Base-by-base conservation (phyloP, 2,113 vertebrate genomes). In the Gopherus evgoodei region DNA sequence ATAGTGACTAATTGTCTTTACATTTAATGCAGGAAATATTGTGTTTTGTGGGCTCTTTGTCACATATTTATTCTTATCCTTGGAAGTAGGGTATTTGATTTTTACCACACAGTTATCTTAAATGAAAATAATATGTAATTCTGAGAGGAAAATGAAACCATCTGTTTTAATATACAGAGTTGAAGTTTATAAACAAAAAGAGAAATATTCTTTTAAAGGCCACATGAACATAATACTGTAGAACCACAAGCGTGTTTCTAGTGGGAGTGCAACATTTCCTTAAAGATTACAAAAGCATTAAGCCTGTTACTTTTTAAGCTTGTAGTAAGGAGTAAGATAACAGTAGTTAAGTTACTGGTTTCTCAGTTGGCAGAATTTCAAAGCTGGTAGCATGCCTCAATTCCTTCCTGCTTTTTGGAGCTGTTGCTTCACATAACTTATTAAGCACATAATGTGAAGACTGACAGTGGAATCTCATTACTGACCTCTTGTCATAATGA, bases 41-140 rank as follows among this genome's bases (percentile, higher is more conserved):
- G 62, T 95, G 82, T 86, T 97, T 95, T 86, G 59, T 94, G 93
- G 90, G 84, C 87, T 93, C 93, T 91, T 93, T 97, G 94, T 97
- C 96, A 96, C 62, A 86, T 94, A 90, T 94, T 96, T 95, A 96
- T 90, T 94, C 82, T 94, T 95, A 76, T 88, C 35, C 80, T 90
- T 96, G 56, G 87, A 92, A 92, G 65, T 83, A 54, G 57, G 91
- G 31, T 95, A 69, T 96, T 95, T 93, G 91, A 95, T 94, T 94
- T 95, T 91, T 95, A 90, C 86, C 80, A 65, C 84, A 85, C 59
- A 90, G 93, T 94, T 97, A 79, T 95, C 92, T 90, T 94, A 86
- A 96, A 89, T 90, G 19, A 93, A 90, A 95, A 86, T 93, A 84
- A 83, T 44, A 27, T 59, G 35, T 65, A 86, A 35, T 86, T 79